Evolutionary conservation across 2,888 invertebrate species (phyloP).

Genomic region (Syrista parreyssii): DNA sequence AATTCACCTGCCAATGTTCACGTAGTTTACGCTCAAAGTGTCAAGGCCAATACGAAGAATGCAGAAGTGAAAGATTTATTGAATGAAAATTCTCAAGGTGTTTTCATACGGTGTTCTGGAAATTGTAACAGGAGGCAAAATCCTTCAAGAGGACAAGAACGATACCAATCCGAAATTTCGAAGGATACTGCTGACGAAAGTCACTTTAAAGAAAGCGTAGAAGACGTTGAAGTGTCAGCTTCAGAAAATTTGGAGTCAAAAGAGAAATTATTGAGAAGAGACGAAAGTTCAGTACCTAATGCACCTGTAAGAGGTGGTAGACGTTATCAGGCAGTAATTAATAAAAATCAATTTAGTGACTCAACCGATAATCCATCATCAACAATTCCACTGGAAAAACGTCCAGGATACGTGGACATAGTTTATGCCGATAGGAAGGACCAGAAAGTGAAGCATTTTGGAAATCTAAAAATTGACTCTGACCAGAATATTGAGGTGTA

Average conservation of each 20-base stretch:
- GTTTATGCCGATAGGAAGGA: constrained; percentile 49
- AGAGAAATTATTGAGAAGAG: constrained; percentile 5
- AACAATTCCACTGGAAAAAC: constrained; percentile 29
- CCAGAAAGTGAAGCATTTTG: constrained; percentile 45
- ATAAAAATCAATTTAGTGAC: not conserved
- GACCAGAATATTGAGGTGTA: constrained; percentile 42
- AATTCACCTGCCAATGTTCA: constrained; percentile 31
- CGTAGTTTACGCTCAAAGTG: constrained; percentile 35
- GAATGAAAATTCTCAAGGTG: not conserved
- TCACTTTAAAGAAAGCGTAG: not conserved
- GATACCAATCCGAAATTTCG: not conserved
- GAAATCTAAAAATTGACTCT: constrained; percentile 43
- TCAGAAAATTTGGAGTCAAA: constrained; percentile 21
- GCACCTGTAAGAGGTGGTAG: not conserved
- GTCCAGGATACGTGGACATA: constrained; percentile 57
- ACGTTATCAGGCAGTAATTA: not conserved
- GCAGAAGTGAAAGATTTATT: not conserved
- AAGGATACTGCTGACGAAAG: not conserved
- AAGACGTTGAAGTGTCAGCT: constrained; percentile 13
- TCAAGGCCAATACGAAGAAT: not conserved
- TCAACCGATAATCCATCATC: not conserved
- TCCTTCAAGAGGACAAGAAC: constrained; percentile 1
- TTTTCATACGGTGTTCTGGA: constrained; percentile 9
- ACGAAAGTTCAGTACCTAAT: not conserved
- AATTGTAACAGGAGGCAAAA: constrained; percentile 9